A percentile compares a stretch with the other conserved stretches of the same genome.
These are phyloP conservation scores for Cyprinus carpio DNA, from an alignment of 2,113 vertebrate species.

Conservation along the genomic window DNA sequence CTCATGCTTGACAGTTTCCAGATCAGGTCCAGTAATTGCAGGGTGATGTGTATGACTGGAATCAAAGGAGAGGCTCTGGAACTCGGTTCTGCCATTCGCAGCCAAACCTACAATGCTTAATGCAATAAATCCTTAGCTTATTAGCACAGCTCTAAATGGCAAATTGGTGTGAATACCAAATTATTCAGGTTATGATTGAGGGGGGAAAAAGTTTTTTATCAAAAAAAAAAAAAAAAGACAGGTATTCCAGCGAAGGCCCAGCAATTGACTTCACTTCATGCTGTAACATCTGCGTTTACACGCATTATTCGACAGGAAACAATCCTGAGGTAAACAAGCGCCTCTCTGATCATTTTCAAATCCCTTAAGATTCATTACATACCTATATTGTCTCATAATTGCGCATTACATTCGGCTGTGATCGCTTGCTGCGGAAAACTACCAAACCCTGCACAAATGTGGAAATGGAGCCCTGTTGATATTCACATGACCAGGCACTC, in stretches of 20 bases:
- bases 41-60: slow-evolving; percentile 77
- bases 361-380: slow-evolving; percentile 18
- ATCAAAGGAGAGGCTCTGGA: slow-evolving; percentile 66
- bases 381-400: slow-evolving; percentile 17
- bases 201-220: too few species aligned
- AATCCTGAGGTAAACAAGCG: slow-evolving; percentile 6
- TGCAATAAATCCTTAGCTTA: slow-evolving; percentile 76
- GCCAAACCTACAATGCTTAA: slow-evolving; percentile 71
- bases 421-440: not conserved
- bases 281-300: slow-evolving; percentile 7
- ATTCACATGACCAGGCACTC: slow-evolving; percentile 29
- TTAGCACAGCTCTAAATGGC: slow-evolving; percentile 74
- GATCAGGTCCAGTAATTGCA: slow-evolving; percentile 77
- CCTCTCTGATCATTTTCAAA: slow-evolving; percentile 29
- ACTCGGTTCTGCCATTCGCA: slow-evolving; percentile 67
- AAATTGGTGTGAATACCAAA: slow-evolving; percentile 79
- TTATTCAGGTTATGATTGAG: slow-evolving; percentile 69
- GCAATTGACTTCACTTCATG: slow-evolving; percentile 40
- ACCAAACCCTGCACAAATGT: not conserved
- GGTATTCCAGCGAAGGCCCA: slow-evolving; percentile 46
- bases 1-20: slow-evolving; percentile 79
- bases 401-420: slow-evolving; percentile 12
- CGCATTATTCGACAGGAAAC: slow-evolving; percentile 1
- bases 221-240: slow-evolving; percentile 56
- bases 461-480: slow-evolving; percentile 8